Percentiles rank a stretch among this genome's conserved stretches.
Evolutionary conservation across 1,140 invertebrate genomes (phyloP).

Genomic region (Portunus trituberculatus): DNA sequence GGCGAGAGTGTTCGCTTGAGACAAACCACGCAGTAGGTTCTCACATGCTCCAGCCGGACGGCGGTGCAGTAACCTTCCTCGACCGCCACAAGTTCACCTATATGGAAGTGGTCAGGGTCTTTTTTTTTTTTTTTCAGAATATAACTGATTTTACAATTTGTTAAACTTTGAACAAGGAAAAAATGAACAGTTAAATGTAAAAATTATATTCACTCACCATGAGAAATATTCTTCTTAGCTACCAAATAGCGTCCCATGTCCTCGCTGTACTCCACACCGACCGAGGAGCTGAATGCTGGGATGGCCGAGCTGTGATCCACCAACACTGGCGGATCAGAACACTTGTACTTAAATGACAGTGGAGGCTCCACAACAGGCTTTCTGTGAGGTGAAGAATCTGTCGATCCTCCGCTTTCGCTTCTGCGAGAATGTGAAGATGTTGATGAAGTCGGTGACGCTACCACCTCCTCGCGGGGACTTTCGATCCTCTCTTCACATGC

Average conservation of each 20-base stretch:
- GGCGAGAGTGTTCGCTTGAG: background rate
- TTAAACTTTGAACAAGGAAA: too few species aligned
- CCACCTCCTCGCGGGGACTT: background rate
- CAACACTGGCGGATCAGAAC: background rate
- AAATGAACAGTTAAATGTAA: too few species aligned
- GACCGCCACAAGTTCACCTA: background rate
- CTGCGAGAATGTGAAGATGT: background rate
- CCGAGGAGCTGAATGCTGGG: background rate
- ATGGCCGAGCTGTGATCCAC: background rate
- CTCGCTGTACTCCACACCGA: background rate
- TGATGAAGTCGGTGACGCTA: too few species aligned
- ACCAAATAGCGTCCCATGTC: background rate
- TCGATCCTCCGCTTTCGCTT: background rate
- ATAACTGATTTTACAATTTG: too few species aligned
- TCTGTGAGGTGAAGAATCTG: too few species aligned
- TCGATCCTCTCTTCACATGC: background rate
- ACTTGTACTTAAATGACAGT: background rate
- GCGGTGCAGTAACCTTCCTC: slow-evolving; percentile 27
- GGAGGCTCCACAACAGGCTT: background rate
- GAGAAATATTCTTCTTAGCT: background rate
- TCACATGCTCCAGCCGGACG: background rate
- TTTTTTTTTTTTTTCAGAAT: too few species aligned
- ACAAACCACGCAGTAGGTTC: slow-evolving; percentile 14
- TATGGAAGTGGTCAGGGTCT: background rate
- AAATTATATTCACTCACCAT: background rate